Base-by-base conservation (phyloP, 2,113 vertebrate genomes). In the Cyprinodon brontotheroides region DNA sequence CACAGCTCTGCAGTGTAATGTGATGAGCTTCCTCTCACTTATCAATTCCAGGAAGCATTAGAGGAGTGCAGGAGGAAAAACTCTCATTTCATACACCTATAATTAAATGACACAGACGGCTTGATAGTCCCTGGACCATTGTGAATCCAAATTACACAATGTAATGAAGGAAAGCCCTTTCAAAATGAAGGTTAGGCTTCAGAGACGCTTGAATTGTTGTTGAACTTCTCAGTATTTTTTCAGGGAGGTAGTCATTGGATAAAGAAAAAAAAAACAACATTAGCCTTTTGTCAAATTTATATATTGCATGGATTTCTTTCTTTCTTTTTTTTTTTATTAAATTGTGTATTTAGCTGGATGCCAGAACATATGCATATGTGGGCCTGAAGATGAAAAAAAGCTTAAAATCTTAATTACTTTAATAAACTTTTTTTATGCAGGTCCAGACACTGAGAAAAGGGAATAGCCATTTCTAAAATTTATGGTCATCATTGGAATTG, bases 51-150 rank as follows among this genome's bases (percentile, higher is more conserved):
- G 89, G 90, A 94, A 95, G 92, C 93, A 92, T 93, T 95, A 93
- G 90, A 94, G 91, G 82, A 83, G 88, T 29, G 41, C 12, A 67
- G 78, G 70, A 85, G 81, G 83, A 91, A 94, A 92, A 90, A 94
- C 94, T n/a, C 1, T 91, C 93, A 93, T 95, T 95, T 94, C 94
- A 95, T 95, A 93, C 93, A 92, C 87, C 93, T 95, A 93, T 94
- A 96, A 97, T 96, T 95, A 93, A 94, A 96, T 94, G 92, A 95
- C 92, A 94, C 94, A 93, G 92, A 88, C 93, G 81, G 48, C 89
- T 93, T 95, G 93, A 90, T 91, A 88, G 90, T 87, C 89, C 83
- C 91, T 90, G 89, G 89, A 91, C 79, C 79, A 83, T 92, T 89
- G 84, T 87, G 86, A 72, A 87, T 90, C 88, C 89, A 89, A 91